phyloP scores from a whole-genome alignment of 2,797 vertebrate genomes.

The Acipenser transmontanus region DNA sequence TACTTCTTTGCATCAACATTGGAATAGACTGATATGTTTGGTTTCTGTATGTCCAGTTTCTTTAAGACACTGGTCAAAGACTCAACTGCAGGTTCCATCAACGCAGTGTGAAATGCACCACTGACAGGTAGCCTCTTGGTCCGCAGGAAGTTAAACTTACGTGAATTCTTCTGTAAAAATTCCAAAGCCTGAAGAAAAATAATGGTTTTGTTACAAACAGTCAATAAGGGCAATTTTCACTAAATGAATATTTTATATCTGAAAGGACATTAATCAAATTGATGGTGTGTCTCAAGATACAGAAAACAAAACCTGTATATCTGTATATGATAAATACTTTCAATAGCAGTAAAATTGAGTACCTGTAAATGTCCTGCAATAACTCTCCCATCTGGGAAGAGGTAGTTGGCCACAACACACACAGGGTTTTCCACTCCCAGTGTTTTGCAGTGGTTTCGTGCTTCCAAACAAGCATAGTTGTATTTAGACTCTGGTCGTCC shows the following conservation, averaged over 20 bases:
- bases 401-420: constrained; percentile 80
- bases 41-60: constrained; percentile 63
- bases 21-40: constrained; percentile 75
- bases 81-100: constrained; percentile 75
- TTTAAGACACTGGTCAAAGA: constrained; percentile 66
- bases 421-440: constrained; percentile 70
- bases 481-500: constrained; percentile 70
- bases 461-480: constrained; percentile 70
- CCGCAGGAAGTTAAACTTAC: constrained; percentile 59
- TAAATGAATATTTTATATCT: no score
- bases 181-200: constrained; percentile 69
- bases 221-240: no score
- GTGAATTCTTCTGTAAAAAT: constrained; percentile 77
- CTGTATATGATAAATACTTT: background rate
- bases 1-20: constrained; percentile 81
- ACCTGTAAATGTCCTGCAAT: constrained; percentile 88
- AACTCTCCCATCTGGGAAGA: constrained; percentile 87
- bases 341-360: background rate
- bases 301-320: background rate
- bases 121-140: constrained; percentile 74
- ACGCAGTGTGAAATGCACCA: constrained; percentile 83
- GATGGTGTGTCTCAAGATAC: background rate
- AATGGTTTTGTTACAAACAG: no score
- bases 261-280: background rate
- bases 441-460: constrained; percentile 72